Evolutionary conservation across 2,113 vertebrate species (phyloP).

Genomic region (Terrapene triunguis): DNA sequence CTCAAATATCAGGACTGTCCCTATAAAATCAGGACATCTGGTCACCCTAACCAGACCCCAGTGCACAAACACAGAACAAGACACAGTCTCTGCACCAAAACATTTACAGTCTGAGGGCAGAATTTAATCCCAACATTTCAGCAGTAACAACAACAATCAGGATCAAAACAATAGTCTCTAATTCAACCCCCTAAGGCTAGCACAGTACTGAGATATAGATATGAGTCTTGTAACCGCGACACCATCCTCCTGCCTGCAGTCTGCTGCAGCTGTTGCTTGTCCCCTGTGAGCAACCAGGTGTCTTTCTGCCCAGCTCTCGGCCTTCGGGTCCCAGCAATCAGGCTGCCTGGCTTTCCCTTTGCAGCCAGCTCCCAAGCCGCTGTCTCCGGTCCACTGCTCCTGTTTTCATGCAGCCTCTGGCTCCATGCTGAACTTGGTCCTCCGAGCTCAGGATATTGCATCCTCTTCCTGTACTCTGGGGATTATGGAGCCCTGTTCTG

Average conservation of each 20-base stretch:
- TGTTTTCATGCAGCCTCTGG: not conserved
- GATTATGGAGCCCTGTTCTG: not conserved
- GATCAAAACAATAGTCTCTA: not conserved
- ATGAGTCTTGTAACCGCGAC: not conserved
- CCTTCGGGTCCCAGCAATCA: not conserved
- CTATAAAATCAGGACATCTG: too few relatives aligned
- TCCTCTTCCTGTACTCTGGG: not conserved
- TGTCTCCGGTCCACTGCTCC: not conserved
- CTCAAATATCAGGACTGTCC: too few relatives aligned
- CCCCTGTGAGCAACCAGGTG: not conserved
- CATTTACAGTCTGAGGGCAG: not conserved
- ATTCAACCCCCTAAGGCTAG: not conserved
- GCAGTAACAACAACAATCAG: not conserved
- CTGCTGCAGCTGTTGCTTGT: not conserved
- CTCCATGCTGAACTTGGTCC: rapidly evolving
- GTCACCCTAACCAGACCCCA: too few relatives aligned
- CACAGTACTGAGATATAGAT: not conserved
- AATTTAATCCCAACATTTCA: not conserved
- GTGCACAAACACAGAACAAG: not conserved
- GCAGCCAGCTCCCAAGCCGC: not conserved
- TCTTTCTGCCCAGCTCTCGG: not conserved
- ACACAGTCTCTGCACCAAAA: not conserved
- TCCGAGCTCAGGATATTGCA: not conserved
- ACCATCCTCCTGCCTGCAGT: too few relatives aligned
- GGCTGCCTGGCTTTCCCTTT: not conserved